These are phyloP conservation scores for Danio tinwini DNA, from an alignment of 2,797 vertebrate genomes.

Conservation along the genomic window DNA sequence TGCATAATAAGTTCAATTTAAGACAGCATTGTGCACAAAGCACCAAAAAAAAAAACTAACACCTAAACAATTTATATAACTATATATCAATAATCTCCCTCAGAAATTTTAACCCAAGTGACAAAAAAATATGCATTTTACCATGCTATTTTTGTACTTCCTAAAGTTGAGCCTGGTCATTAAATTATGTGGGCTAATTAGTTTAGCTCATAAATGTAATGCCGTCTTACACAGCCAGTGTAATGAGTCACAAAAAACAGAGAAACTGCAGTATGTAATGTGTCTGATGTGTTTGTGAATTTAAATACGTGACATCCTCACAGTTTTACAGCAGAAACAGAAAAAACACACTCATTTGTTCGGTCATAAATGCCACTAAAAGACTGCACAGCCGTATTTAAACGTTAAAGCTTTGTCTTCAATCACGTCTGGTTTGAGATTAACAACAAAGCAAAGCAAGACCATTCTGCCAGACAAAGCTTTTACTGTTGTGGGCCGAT, in stretches of 20 bases:
- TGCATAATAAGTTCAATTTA: too few species aligned
- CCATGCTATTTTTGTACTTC: background rate
- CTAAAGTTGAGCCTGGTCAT: background rate
- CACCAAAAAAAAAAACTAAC: too few species aligned
- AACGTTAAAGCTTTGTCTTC: background rate
- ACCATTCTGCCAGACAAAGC: slow-evolving; percentile 24
- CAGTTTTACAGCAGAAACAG: background rate
- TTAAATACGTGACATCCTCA: background rate
- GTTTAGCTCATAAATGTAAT: slow-evolving; percentile 3
- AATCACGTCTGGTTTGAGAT: background rate
- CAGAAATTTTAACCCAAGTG: background rate
- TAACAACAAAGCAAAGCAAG: background rate
- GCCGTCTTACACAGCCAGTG: background rate
- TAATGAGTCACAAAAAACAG: background rate
- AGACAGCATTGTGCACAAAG: background rate
- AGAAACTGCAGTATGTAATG: background rate
- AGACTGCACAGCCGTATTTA: background rate
- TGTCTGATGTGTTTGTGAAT: background rate
- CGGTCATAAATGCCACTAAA: background rate
- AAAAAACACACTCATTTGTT: background rate
- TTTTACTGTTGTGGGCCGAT: slow-evolving; percentile 12
- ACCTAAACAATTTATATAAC: too few species aligned
- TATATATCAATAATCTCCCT: background rate
- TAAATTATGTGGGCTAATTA: background rate
- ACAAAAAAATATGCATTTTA: background rate